phyloP scores from a whole-genome alignment of 2,113 vertebrate species.

The Tilapia sparmanii region DNA sequence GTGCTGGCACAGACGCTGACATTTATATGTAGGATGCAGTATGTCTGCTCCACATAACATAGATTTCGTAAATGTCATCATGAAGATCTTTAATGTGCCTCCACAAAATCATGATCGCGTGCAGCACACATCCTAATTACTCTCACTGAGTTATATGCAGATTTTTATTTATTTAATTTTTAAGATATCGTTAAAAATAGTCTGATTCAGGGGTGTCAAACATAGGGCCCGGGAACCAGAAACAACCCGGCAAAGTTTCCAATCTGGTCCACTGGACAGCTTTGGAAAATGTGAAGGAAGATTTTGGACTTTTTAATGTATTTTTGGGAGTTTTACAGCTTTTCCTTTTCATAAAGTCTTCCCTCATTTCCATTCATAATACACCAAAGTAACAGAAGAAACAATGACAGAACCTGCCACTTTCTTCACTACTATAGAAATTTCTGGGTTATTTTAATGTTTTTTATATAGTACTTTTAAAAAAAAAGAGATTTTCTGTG shows the following conservation, averaged over 20 bases:
- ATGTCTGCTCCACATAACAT: background rate
- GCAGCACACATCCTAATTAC: background rate
- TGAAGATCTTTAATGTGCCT: background rate
- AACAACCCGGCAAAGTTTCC: background rate
- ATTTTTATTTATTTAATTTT: background rate
- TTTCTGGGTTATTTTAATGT: background rate
- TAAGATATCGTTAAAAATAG: background rate
- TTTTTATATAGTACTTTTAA: background rate
- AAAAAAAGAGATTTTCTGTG: background rate
- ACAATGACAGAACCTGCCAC: background rate
- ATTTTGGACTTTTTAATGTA: background rate
- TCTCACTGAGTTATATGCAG: fast-evolving
- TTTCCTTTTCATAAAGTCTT: background rate
- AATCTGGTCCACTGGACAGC: background rate
- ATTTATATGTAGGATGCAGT: background rate
- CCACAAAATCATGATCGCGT: background rate
- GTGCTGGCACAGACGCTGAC: background rate
- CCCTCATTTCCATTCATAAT: background rate
- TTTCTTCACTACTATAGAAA: background rate
- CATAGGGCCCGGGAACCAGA: background rate
- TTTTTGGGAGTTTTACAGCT: background rate
- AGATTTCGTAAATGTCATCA: fast-evolving
- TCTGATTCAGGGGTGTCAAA: background rate
- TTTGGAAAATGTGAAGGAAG: background rate
- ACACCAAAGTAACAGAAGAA: background rate